Conservation (phyloP, 2,888 invertebrate genomes). For the Chaitophorus viminalis region DNA sequence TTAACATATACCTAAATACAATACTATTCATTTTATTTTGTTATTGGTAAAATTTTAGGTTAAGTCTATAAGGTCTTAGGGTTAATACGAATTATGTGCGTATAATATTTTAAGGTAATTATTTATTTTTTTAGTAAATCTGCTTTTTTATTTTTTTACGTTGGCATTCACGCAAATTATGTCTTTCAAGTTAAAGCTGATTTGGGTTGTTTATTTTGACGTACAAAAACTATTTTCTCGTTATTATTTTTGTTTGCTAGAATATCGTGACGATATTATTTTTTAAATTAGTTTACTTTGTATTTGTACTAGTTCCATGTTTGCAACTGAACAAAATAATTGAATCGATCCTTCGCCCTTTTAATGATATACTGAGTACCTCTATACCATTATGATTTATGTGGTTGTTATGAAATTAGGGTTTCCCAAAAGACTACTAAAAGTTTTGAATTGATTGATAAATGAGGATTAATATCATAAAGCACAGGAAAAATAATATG, state of each 20-base stretch:
- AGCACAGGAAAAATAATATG: not conserved
- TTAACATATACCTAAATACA: not conserved
- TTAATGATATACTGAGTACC: not conserved
- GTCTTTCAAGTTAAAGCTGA: not conserved
- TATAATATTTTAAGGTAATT: not conserved
- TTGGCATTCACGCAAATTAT: not conserved
- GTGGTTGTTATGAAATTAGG: slow-evolving; percentile 4
- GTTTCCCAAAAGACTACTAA: not conserved
- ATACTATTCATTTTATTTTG: not conserved
- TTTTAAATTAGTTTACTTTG: slow-evolving; percentile 2
- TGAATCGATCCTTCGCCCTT: not conserved
- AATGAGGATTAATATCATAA: not conserved
- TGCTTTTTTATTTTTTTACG: not conserved
- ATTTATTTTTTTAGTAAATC: not conserved
- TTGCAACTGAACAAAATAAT: slow-evolving; percentile 21
- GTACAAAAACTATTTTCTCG: slow-evolving; percentile 2
- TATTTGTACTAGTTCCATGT: not conserved
- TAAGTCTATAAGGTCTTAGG: too few species aligned
- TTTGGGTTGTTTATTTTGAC: not conserved
- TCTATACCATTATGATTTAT: slow-evolving; percentile 18
- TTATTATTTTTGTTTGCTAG: not conserved
- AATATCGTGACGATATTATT: slow-evolving; percentile 34
- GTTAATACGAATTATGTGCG: too few species aligned
- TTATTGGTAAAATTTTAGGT: not conserved
- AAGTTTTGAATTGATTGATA: not conserved